phyloP scores from a whole-genome alignment of 2,888 invertebrate genomes.

The Chrysotoxum bicinctum region DNA sequence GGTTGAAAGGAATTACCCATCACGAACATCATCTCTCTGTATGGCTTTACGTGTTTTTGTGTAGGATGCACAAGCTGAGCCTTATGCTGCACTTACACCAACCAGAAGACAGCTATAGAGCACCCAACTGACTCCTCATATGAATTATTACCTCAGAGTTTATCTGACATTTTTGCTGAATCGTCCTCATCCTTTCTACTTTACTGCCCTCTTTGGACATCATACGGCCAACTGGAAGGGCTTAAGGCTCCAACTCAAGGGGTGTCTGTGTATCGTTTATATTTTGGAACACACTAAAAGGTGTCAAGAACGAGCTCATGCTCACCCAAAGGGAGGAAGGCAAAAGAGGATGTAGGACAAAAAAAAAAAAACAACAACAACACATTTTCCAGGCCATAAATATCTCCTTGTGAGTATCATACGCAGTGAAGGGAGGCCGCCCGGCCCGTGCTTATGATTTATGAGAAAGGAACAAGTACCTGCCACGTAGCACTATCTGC shows the following conservation, averaged over 20 bases:
- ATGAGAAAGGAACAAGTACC: constrained; percentile 33
- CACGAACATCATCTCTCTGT: constrained; percentile 34
- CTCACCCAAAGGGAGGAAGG: background rate
- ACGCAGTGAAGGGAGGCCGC: background rate
- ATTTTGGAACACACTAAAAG: constrained; percentile 25
- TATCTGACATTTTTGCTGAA: constrained; percentile 61
- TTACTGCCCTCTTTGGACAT: background rate
- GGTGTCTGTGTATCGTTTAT: background rate
- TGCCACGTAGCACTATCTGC: constrained; percentile 24
- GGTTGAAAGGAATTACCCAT: constrained; percentile 62
- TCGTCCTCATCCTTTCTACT: constrained; percentile 15
- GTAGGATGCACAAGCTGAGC: constrained; percentile 4
- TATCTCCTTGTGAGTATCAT: constrained; percentile 27
- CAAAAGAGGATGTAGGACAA: background rate
- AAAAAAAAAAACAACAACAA: background rate
- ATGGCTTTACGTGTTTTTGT: constrained; percentile 10
- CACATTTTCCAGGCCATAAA: constrained; percentile 40
- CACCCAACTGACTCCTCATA: constrained; percentile 3
- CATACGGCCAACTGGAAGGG: background rate
- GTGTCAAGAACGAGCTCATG: constrained; percentile 40
- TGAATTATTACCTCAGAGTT: constrained; percentile 58
- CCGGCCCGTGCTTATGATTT: constrained; percentile 44
- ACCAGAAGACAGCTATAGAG: background rate
- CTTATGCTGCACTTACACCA: constrained; percentile 17
- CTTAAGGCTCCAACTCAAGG: constrained; percentile 17